Conservation (phyloP, 2,888 invertebrate species). For the Drepana falcataria region DNA sequence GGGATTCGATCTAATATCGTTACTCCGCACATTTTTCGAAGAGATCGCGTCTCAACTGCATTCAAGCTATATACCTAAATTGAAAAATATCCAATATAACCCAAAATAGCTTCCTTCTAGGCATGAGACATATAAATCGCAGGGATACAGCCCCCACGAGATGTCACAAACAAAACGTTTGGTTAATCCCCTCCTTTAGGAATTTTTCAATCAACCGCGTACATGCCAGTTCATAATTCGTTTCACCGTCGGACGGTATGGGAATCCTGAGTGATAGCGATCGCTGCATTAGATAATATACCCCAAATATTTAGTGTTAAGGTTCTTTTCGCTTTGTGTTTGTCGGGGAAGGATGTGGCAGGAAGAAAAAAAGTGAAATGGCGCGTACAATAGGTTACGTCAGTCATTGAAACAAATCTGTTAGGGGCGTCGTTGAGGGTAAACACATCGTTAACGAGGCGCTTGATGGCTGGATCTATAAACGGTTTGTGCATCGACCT, state of each 20-base stretch:
- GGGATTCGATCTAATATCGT: no score
- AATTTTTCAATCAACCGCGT: conserved; percentile 70
- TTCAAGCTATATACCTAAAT: not conserved
- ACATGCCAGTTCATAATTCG: conserved; percentile 62
- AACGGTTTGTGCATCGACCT: not conserved
- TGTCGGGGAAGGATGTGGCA: conserved; percentile 3
- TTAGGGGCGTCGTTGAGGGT: conserved; percentile 45
- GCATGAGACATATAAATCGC: conserved; percentile 37
- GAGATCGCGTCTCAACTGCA: no score
- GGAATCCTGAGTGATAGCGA: conserved; percentile 47
- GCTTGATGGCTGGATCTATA: conserved; percentile 10
- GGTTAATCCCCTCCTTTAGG: conserved; percentile 52
- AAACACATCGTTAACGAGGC: conserved; percentile 36
- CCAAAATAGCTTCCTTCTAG: not conserved
- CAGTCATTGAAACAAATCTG: conserved; percentile 58
- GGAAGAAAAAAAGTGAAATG: conserved; percentile 53
- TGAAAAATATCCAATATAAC: not conserved
- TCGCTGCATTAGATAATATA: conserved; percentile 26
- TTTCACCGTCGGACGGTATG: conserved; percentile 42
- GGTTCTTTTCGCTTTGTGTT: conserved; percentile 14
- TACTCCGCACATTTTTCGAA: no score
- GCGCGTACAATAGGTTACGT: conserved; percentile 55
- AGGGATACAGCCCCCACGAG: conserved; percentile 42
- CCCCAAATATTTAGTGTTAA: conserved; percentile 11
- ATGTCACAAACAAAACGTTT: conserved; percentile 55